Evolutionary conservation across 1,140 invertebrate species (phyloP).

Genomic region (Agrilus planipennis): DNA sequence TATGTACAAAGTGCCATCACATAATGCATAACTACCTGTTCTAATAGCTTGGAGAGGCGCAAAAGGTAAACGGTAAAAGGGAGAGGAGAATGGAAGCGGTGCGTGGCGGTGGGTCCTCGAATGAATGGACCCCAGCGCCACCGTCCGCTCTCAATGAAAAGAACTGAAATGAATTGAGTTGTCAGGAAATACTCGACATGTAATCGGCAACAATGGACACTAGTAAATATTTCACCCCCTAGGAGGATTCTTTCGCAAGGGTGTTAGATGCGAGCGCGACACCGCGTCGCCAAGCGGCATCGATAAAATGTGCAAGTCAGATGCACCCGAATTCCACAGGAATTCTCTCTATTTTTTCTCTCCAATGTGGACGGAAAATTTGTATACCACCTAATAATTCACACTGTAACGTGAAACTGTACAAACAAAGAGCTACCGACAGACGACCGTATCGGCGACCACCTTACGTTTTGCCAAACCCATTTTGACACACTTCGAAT

Average conservation of each 20-base stretch:
- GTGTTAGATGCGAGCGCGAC: not conserved
- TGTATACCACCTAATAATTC: too few species aligned
- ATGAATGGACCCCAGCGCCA: conserved; percentile 11
- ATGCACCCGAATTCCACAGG: too few species aligned
- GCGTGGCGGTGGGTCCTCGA: conserved; percentile 7
- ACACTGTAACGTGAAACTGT: too few species aligned
- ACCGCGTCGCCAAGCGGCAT: conserved; percentile 3
- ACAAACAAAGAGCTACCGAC: too few species aligned
- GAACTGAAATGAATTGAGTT: conserved; percentile 13
- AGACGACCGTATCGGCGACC: too few species aligned
- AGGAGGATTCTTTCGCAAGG: not conserved
- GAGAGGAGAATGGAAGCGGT: not conserved
- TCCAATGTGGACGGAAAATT: too few species aligned
- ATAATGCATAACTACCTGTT: conserved; percentile 16
- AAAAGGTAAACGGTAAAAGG: too few species aligned
- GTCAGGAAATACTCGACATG: conserved; percentile 15
- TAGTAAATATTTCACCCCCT: conserved; percentile 18
- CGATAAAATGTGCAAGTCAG: too few species aligned
- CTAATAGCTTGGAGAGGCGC: conserved; percentile 4
- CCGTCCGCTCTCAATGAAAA: conserved; percentile 9
- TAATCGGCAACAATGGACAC: conserved; percentile 8
- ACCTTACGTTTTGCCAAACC: too few species aligned
- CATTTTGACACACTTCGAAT: too few species aligned
- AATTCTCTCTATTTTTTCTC: too few species aligned
- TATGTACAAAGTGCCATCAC: conserved; percentile 20